These are phyloP conservation scores for Halichoeres trimaculatus DNA, from an alignment of 2,113 vertebrate genomes.

Conservation along the genomic window DNA sequence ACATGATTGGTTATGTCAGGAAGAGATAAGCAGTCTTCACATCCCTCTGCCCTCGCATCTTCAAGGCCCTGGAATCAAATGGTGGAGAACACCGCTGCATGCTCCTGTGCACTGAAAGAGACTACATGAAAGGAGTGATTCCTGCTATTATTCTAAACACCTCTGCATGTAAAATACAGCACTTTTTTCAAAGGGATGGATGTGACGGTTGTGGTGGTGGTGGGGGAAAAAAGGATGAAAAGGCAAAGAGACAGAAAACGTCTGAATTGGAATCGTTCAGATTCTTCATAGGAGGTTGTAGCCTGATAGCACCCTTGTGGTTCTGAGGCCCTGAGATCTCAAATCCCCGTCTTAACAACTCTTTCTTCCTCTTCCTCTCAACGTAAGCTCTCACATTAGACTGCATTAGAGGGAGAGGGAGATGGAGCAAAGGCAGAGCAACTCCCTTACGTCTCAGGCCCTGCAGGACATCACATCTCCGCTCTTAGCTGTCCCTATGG, in stretches of 20 bases:
- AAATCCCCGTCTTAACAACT: constrained; percentile 62
- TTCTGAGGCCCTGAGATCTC: constrained; percentile 41
- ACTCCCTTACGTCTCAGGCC: constrained; percentile 35
- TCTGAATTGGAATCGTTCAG: constrained; percentile 29
- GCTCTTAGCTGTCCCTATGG: constrained; percentile 51
- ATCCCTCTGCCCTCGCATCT: constrained; percentile 70
- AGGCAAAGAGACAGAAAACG: constrained; percentile 19
- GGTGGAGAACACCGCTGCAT: constrained; percentile 52
- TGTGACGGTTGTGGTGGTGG: too few relatives aligned
- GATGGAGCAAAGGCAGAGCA: constrained; percentile 38
- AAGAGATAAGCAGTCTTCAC: constrained; percentile 76
- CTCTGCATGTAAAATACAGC: constrained; percentile 73
- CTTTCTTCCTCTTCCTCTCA: constrained; percentile 34
- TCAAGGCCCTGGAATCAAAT: constrained; percentile 77
- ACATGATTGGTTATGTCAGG: constrained; percentile 78
- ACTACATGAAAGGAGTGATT: constrained; percentile 75
- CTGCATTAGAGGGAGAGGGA: constrained; percentile 49
- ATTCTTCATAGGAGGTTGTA: constrained; percentile 50
- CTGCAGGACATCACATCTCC: constrained; percentile 56
- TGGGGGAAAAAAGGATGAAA: constrained; percentile 12
- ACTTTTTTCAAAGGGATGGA: constrained; percentile 22
- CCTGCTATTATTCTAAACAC: constrained; percentile 78
- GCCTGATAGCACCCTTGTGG: constrained; percentile 50
- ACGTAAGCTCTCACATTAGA: constrained; percentile 70
- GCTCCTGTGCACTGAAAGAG: constrained; percentile 67